Conservation (phyloP, 2,888 invertebrate genomes). For the Cartodere bifasciata region DNA sequence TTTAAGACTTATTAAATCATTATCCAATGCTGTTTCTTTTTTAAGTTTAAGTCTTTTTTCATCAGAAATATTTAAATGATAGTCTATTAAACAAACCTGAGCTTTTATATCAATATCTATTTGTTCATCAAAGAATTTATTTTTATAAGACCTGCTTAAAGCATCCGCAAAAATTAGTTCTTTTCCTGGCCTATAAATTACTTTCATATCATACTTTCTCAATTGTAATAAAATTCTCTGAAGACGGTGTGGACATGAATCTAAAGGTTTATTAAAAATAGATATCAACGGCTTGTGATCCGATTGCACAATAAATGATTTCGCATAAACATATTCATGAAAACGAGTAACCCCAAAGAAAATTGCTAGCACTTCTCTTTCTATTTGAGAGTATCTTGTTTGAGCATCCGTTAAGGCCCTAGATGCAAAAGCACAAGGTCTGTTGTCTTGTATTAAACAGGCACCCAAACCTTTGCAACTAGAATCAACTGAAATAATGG, state of each 20-base stretch:
- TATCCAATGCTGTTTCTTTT: constrained; percentile 8
- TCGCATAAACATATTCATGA: constrained; percentile 23
- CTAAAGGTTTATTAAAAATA: constrained; percentile 17
- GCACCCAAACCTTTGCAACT: constrained; percentile 25
- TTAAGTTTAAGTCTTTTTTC: constrained; percentile 10
- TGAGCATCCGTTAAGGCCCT: constrained; percentile 22
- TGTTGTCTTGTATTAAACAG: constrained; percentile 20
- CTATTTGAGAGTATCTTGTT: constrained; percentile 25
- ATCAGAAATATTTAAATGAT: constrained; percentile 11
- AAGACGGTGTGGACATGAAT: constrained; percentile 10
- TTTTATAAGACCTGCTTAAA: constrained; percentile 10
- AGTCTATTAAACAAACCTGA: constrained; percentile 11
- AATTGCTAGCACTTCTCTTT: constrained; percentile 27
- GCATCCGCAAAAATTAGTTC: constrained; percentile 11
- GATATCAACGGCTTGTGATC: constrained; percentile 27
- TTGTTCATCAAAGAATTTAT: constrained; percentile 9
- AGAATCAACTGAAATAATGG: constrained; percentile 22
- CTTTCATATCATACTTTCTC: constrained; percentile 11
- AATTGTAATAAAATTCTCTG: constrained; percentile 14
- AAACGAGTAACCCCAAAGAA: constrained; percentile 20
- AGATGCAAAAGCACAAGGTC: constrained; percentile 25
- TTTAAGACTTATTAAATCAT: constrained; percentile 14
- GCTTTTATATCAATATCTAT: constrained; percentile 9
- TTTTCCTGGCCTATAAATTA: constrained; percentile 11
- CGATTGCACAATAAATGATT: constrained; percentile 21